phyloP scores from a whole-genome alignment of 2,797 vertebrate genomes.

The Anas georgica region DNA sequence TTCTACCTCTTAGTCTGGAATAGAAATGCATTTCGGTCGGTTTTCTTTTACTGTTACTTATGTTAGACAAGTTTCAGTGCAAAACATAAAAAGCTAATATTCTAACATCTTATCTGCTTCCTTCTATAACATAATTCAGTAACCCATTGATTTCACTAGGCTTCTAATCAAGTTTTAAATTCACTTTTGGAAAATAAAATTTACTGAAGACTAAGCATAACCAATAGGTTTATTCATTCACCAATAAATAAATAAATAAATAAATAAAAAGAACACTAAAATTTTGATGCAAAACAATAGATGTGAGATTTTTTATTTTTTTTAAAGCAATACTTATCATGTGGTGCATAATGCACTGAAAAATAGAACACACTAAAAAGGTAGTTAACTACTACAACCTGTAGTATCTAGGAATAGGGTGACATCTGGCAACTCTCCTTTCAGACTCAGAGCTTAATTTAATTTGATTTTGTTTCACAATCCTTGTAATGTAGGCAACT shows the following conservation, averaged over 20 bases:
- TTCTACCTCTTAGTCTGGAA: background rate
- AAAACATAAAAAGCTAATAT: background rate
- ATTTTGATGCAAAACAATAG: conserved; percentile 10
- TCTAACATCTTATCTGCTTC: background rate
- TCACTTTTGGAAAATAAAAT: conserved; percentile 8
- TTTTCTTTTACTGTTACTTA: background rate
- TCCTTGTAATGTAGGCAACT: background rate
- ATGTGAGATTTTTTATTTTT: background rate
- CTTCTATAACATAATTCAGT: background rate
- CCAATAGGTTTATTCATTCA: background rate
- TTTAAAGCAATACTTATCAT: background rate
- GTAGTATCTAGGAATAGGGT: conserved; percentile 38
- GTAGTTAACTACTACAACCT: conserved; percentile 32
- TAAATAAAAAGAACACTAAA: conserved; percentile 37
- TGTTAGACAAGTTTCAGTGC: background rate
- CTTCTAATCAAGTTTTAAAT: conserved; percentile 10
- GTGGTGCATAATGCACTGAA: background rate
- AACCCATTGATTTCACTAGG: background rate
- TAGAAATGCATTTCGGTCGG: background rate
- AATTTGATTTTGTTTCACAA: background rate
- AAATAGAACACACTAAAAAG: conserved; percentile 8
- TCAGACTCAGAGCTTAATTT: conserved; percentile 26
- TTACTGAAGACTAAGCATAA: conserved; percentile 1
- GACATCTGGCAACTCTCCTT: conserved; percentile 40
- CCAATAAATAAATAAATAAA: background rate